phyloP scores from a whole-genome alignment of 2,888 invertebrate genomes.

The Perizoma flavofasciatum region DNA sequence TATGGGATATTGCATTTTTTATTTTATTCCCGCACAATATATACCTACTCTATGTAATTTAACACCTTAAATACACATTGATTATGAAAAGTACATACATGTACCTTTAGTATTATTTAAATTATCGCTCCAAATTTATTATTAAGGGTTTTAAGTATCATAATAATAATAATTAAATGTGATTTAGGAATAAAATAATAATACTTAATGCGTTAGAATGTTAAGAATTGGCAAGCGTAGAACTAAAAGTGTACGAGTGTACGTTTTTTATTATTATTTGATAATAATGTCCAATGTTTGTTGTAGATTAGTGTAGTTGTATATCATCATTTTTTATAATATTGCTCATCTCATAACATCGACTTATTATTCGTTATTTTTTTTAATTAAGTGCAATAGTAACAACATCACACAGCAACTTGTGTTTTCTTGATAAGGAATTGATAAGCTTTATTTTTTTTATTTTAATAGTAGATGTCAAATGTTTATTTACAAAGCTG shows the following conservation, averaged over 20 bases:
- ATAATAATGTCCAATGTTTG: conserved; percentile 39
- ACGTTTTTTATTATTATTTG: conserved; percentile 38
- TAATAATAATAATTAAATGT: conserved; percentile 50
- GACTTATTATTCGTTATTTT: conserved; percentile 57
- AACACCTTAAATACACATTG: conserved; percentile 16
- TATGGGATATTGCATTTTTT: conserved; percentile 24
- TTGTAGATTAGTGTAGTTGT: conserved; percentile 26
- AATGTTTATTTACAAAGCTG: conserved; percentile 1
- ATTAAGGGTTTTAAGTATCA: conserved; percentile 38
- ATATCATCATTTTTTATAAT: conserved; percentile 29
- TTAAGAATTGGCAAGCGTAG: conserved; percentile 40
- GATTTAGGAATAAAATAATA: conserved; percentile 51
- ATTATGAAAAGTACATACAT: conserved; percentile 30
- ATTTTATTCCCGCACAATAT: conserved; percentile 28
- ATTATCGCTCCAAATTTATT: conserved; percentile 24
- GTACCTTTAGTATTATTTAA: conserved; percentile 33
- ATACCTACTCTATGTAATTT: background rate
- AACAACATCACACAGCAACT: conserved; percentile 41
- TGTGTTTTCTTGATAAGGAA: too few species aligned
- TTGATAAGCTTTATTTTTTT: conserved; percentile 23
- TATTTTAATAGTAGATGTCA: conserved; percentile 8
- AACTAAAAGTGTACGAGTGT: conserved; percentile 53
- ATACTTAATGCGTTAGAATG: conserved; percentile 42
- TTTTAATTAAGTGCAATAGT: conserved; percentile 49
- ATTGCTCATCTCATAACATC: conserved; percentile 76